Conservation (phyloP, 2,797 vertebrate genomes). For the Takifugu ocellatus region DNA sequence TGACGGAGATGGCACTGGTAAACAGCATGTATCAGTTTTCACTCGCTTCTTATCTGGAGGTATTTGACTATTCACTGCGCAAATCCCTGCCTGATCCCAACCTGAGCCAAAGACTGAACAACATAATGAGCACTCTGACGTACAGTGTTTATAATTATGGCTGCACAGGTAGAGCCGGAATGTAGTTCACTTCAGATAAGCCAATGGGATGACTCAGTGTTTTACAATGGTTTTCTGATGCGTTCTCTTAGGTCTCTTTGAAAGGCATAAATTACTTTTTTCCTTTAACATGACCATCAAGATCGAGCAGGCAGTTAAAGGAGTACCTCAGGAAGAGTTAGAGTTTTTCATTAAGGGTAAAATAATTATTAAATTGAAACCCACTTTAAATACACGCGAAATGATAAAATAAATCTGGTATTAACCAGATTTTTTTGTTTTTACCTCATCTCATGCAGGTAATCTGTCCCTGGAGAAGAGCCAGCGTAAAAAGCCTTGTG, state of each 20-base stretch:
- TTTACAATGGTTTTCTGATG: not conserved
- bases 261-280: conserved; percentile 94
- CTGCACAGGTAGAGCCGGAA: conserved; percentile 82
- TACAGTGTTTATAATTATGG: conserved; percentile 92
- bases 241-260: conserved; percentile 83
- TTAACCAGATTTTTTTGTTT: not conserved
- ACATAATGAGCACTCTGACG: conserved; percentile 88
- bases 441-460: conserved; percentile 66
- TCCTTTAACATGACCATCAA: conserved; percentile 94
- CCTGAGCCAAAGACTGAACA: conserved; percentile 80
- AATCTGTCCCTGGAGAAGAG: conserved; percentile 94
- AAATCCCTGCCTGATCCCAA: conserved; percentile 82
- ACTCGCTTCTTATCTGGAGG: conserved; percentile 87
- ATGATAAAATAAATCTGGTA: not conserved
- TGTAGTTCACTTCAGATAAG: too few relatives aligned
- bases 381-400: not conserved
- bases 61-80: conserved; percentile 86
- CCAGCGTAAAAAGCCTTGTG: conserved; percentile 76
- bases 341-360: conserved; percentile 97
- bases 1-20: conserved; percentile 93
- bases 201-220: not conserved
- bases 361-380: conserved; percentile 10
- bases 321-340: conserved; percentile 86
- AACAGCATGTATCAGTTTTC: conserved; percentile 98
- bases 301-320: conserved; percentile 88